These are phyloP conservation scores for Rallus limicola DNA, from an alignment of 2,113 vertebrate species.

Conservation along the genomic window DNA sequence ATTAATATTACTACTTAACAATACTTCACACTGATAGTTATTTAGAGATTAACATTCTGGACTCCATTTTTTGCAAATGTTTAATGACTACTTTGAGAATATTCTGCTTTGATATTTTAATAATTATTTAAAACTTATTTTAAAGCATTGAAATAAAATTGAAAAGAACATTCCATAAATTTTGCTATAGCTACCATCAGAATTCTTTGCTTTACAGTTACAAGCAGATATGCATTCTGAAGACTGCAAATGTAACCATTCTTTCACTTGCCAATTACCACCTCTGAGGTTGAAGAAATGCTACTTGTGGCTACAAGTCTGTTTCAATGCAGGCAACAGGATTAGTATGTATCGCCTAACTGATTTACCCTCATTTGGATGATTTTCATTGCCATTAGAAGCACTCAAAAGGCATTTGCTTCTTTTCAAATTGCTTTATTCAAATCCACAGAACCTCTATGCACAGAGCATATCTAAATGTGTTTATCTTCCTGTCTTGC, in stretches of 20 bases:
- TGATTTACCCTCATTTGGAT: not conserved
- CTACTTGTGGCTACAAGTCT: not conserved
- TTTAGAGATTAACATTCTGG: not conserved
- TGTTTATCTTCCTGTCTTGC: not conserved
- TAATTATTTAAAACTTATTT: not conserved
- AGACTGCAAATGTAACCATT: not conserved
- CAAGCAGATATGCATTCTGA: not conserved
- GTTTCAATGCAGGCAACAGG: not conserved
- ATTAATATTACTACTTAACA: not conserved
- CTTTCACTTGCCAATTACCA: not conserved
- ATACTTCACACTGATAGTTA: not conserved
- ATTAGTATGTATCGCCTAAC: not conserved
- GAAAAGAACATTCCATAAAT: not conserved
- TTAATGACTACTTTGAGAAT: not conserved
- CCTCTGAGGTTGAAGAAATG: not conserved
- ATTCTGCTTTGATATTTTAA: not conserved
- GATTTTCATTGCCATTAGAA: not conserved
- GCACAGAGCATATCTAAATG: not conserved
- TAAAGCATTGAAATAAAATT: not conserved
- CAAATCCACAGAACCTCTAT: not conserved
- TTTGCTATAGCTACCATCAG: not conserved
- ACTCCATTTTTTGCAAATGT: not conserved
- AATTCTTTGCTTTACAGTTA: not conserved
- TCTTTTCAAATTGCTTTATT: not conserved
- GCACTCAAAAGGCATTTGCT: not conserved